Conservation (phyloP, 2,113 vertebrate genomes). For the Ctenomys sociabilis region DNA sequence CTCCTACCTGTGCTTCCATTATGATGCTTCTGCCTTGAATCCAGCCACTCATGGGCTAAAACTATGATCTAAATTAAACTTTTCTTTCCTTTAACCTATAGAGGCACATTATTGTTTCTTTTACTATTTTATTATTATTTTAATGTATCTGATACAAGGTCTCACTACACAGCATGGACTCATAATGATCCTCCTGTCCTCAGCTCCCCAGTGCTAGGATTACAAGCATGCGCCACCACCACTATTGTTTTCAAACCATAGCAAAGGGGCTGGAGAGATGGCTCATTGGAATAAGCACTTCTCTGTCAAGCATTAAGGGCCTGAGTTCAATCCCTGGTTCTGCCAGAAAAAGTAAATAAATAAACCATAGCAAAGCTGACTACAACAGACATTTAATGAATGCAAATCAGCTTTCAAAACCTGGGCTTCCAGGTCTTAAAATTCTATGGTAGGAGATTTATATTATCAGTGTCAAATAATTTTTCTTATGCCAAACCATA, state of each 20-base stretch:
- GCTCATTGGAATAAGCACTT: no score
- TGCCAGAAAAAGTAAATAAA: no score
- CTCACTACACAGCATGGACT: no score
- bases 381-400: neutral
- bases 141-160: no score
- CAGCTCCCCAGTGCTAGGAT: no score
- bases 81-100: neutral
- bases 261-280: neutral
- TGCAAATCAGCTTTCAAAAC: neutral
- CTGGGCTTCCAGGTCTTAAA: neutral
- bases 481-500: neutral
- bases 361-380: neutral
- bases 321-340: no score
- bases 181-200: no score
- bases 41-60: no score
- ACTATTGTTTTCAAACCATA: neutral
- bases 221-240: neutral
- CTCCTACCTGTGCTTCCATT: neutral
- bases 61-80: neutral
- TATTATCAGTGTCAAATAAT: neutral
- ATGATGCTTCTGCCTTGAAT: no score
- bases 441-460: neutral
- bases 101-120: neutral
- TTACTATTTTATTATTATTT: no score
- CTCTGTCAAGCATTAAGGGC: no score